Percentiles rank a stretch among this genome's conserved stretches.
These are phyloP conservation scores for Amphibalanus amphitrite DNA, from an alignment of 1,140 invertebrate genomes.

Conservation along the genomic window DNA sequence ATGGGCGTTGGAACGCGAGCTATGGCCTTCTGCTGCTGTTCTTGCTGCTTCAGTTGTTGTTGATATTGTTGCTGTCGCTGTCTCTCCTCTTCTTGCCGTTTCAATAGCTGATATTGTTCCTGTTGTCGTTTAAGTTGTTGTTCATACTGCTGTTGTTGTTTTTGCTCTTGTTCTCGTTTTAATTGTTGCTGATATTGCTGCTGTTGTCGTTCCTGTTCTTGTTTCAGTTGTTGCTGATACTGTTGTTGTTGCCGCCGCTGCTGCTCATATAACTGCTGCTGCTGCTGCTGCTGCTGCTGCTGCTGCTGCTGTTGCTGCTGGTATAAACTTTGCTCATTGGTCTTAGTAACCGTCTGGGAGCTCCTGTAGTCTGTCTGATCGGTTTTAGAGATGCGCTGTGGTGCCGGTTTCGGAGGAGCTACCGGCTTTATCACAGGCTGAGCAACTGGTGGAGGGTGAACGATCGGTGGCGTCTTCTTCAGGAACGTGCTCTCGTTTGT, in stretches of 20 bases:
- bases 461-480: not conserved
- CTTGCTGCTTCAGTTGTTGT: too few species aligned
- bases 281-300: not conserved
- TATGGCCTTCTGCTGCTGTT: too few species aligned
- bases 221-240: too few species aligned
- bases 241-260: too few species aligned
- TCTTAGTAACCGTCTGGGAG: not conserved
- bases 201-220: not conserved
- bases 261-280: not conserved
- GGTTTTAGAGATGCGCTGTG: not conserved
- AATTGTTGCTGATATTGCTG: too few species aligned
- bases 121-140: not conserved
- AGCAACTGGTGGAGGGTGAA: too few species aligned
- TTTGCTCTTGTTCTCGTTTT: too few species aligned
- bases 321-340: not conserved
- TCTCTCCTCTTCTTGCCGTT: too few species aligned
- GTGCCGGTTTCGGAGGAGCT: too few species aligned
- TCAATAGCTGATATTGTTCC: too few species aligned
- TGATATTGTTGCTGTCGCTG: not conserved
- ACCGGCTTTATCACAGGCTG: not conserved
- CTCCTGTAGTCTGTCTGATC: not conserved
- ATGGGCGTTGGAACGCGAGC: too few species aligned
- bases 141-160: not conserved
- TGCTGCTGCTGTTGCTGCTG: not conserved
- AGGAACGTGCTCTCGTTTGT: not conserved